Conservation (phyloP, 2,888 invertebrate species). For the Globia sparganii region DNA sequence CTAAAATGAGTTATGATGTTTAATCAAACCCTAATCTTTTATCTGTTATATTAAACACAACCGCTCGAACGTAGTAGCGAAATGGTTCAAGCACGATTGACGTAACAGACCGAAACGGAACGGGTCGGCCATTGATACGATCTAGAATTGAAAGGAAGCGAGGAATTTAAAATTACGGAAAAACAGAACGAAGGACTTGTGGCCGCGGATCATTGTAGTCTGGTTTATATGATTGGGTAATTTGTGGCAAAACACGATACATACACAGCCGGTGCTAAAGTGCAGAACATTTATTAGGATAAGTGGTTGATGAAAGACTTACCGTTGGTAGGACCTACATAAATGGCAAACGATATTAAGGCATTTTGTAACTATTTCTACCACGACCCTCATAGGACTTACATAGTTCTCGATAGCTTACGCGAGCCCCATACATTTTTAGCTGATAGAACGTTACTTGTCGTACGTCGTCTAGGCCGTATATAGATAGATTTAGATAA, state of each 20-base stretch:
- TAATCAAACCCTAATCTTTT: not conserved
- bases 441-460: not conserved
- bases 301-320: not conserved
- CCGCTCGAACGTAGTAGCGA: not conserved
- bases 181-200: conserved; percentile 21
- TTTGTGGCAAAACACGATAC: conserved; percentile 10
- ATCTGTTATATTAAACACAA: conserved; percentile 27
- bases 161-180: conserved; percentile 46
- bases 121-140: conserved; percentile 30
- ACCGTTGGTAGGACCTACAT: too few relatives aligned
- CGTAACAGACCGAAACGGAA: conserved; percentile 12
- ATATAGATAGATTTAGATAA: too few relatives aligned
- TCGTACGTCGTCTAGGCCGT: too few relatives aligned
- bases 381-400: not conserved
- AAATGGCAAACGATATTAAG: not conserved
- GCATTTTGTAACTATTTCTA: not conserved
- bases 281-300: not conserved
- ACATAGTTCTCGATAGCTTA: not conserved
- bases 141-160: conserved; percentile 36
- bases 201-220: not conserved
- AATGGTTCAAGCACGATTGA: conserved; percentile 22
- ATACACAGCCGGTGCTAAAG: not conserved
- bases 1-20: not conserved
- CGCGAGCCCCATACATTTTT: not conserved
- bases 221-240: conserved; percentile 28